These are phyloP conservation scores for Hirudinaria manillensis DNA, from an alignment of 2,888 invertebrate genomes.

Conservation along the genomic window DNA sequence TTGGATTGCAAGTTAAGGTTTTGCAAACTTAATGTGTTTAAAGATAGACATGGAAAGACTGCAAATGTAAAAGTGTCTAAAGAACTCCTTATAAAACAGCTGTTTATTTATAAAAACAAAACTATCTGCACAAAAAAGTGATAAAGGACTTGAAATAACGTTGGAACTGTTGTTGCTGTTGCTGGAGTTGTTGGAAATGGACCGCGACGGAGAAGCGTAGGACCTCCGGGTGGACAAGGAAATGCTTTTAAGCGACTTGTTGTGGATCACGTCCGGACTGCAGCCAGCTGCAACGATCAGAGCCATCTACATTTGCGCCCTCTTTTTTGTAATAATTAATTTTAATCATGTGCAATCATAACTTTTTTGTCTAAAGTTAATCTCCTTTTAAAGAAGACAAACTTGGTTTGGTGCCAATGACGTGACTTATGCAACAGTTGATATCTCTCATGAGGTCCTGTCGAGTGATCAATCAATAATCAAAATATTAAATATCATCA, in stretches of 20 bases:
- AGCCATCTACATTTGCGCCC: too few relatives aligned
- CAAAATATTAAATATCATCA: conserved; percentile 6
- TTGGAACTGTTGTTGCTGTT: neutral
- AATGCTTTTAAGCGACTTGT: neutral
- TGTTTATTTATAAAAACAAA: too few relatives aligned
- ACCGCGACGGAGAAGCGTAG: conserved; percentile 14
- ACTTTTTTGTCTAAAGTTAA: neutral
- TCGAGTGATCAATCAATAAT: conserved; percentile 21
- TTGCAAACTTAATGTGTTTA: too few relatives aligned
- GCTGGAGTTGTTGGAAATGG: neutral
- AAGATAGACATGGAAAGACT: too few relatives aligned
- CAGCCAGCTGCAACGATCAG: neutral
- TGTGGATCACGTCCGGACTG: conserved; percentile 10
- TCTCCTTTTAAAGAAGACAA: neutral
- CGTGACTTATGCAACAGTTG: conserved; percentile 79
- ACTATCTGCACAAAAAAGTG: too few relatives aligned
- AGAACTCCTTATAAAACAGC: too few relatives aligned
- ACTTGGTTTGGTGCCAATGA: conserved; percentile 61
- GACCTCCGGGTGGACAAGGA: neutral
- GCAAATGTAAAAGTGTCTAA: too few relatives aligned
- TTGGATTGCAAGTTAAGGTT: too few relatives aligned
- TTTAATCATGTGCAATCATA: too few relatives aligned
- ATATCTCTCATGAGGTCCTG: conserved; percentile 67
- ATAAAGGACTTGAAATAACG: too few relatives aligned
- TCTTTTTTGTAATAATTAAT: too few relatives aligned